Percentiles rank a stretch among this genome's conserved stretches.
Evolutionary conservation across 2,113 vertebrate genomes (phyloP).

Genomic region (Grammomys surdaster): DNA sequence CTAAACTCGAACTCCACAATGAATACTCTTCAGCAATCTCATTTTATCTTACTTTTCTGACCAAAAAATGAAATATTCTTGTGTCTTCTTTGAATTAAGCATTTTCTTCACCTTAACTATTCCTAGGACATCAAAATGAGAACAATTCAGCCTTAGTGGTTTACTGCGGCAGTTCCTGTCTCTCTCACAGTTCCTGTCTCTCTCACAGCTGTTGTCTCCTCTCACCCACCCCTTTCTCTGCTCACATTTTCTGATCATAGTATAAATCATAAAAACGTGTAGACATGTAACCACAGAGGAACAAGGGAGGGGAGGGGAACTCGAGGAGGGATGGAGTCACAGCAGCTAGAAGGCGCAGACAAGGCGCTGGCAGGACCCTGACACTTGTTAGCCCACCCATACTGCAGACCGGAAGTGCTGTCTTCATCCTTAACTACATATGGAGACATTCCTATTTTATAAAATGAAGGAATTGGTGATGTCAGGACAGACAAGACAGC

Average conservation of each 20-base stretch:
- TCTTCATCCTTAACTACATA: neutral
- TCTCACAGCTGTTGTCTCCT: neutral
- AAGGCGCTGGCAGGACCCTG: accelerated
- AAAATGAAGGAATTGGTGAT: neutral
- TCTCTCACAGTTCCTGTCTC: neutral
- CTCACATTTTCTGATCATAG: neutral
- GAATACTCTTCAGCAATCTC: neutral
- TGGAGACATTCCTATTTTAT: neutral
- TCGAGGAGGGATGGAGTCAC: neutral
- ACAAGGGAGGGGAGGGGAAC: neutral
- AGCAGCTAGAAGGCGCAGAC: neutral
- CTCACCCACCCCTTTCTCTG: neutral
- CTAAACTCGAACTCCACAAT: neutral
- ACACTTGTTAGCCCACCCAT: neutral
- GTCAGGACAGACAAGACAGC: neutral
- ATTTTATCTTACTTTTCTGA: neutral
- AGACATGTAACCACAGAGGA: neutral
- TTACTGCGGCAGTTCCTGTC: neutral
- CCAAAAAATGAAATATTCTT: neutral
- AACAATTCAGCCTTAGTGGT: neutral
- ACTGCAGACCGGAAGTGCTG: neutral
- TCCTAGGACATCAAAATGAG: neutral
- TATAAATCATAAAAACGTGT: neutral
- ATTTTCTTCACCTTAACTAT: neutral
- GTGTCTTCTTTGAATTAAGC: neutral